Evolutionary conservation across 2,113 vertebrate genomes (phyloP).

Genomic region (Steatornis caripensis): DNA sequence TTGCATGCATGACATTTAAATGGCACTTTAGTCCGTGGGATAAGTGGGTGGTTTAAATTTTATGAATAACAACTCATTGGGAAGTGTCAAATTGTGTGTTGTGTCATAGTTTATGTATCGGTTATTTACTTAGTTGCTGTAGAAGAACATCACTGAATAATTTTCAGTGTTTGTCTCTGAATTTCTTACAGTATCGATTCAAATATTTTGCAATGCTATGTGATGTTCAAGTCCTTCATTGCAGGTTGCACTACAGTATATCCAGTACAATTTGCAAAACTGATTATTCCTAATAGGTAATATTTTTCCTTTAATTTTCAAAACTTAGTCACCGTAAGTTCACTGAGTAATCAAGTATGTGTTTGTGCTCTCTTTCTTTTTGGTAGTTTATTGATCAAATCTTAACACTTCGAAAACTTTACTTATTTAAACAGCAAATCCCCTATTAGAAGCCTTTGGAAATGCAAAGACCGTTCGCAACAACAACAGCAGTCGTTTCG

Average conservation of each 20-base stretch:
- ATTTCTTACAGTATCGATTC: not conserved
- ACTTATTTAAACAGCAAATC: conserved; percentile 82
- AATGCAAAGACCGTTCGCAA: conserved; percentile 98
- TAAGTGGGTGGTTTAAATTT: not conserved
- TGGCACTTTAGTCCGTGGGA: not conserved
- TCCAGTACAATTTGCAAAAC: not conserved
- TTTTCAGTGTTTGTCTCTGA: not conserved
- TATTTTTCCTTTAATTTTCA: not conserved
- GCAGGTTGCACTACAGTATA: not conserved
- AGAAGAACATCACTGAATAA: not conserved
- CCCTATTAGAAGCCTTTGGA: conserved; percentile 93
- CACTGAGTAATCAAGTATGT: not conserved
- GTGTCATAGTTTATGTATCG: not conserved
- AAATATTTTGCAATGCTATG: not conserved
- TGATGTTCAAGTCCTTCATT: not conserved
- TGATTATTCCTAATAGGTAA: not conserved
- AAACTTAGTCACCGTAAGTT: not conserved
- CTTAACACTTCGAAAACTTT: not conserved
- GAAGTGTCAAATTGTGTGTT: not conserved
- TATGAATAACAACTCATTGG: not conserved
- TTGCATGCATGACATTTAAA: conserved; percentile 26
- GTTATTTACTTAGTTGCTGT: not conserved
- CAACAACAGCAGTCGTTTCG: conserved; percentile 98
- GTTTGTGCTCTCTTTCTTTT: not conserved
- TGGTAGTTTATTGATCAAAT: not conserved